Evolutionary conservation across 2,797 vertebrate species (phyloP), one percentile per base, ranked within the genome.

Genomic region (Carduelis carduelis): DNA sequence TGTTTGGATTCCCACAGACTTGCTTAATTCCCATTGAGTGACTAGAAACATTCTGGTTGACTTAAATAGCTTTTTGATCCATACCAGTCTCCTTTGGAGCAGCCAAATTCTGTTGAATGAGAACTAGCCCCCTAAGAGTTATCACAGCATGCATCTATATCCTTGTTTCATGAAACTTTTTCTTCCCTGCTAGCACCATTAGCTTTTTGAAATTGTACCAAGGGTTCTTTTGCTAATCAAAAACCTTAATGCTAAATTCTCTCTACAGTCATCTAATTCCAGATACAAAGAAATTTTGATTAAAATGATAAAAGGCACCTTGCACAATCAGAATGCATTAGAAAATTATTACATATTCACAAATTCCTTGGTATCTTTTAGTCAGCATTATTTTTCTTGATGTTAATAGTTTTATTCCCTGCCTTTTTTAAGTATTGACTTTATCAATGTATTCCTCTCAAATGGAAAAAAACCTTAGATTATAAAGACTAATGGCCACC

Each of bases 21-120:
- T 56, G 13, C 17, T 69, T 95, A 89, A 90, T 86, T 93, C 81
- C 70, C 63, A 56, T 1, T 50, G 70, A 90, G 41, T 70, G 34
- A 84, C 52, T 76, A 78, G 80, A 87, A 92, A 90, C 19, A 63
- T 84, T 78, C 49, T 92, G 41, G 18, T 81, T 87, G 74, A 82
- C 32, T 95, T 95, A 86, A 93, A 84, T 6, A 86, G 70, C 41
- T 89, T 91, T 95, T 88, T 95, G 82, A 95, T 96, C 80, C 46
- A 34, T 20, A 76, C 26, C 23, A 53, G 24, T 41, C 41, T 92
- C 14, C 77, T 84, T 69, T 44, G 53, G 81, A 92, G n/a, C 24
- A 60, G 63, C 8, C 60, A 87, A 20, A 71, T 50, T 83, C 56
- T 89, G 68, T 71, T 85, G 74, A 92, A 64, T 76, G 28, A 81